These are phyloP conservation scores for Cyaniris semiargus DNA, from an alignment of 2,888 invertebrate species.

Conservation along the genomic window DNA sequence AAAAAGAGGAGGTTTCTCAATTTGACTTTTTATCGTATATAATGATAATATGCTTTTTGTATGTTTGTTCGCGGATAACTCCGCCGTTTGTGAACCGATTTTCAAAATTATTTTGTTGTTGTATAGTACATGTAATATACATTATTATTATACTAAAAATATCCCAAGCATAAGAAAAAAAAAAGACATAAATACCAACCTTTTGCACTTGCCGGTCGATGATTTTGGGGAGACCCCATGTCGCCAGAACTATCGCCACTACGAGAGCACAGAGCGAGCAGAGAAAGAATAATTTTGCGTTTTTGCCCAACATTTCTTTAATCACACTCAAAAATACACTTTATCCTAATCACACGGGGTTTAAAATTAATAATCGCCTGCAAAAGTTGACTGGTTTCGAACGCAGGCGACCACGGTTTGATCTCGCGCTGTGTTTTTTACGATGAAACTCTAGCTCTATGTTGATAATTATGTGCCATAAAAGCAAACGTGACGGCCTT, in stretches of 20 bases:
- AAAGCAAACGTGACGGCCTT: conserved; percentile 24
- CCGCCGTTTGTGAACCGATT: too few species aligned
- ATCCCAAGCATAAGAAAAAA: too few species aligned
- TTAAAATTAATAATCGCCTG: neutral
- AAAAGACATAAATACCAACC: conserved; percentile 53
- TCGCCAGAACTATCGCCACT: conserved; percentile 63
- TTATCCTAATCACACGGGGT: neutral
- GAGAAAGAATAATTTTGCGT: conserved; percentile 57
- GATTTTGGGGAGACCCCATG: conserved; percentile 76
- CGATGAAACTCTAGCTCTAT: neutral
- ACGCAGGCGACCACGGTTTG: conserved; percentile 5
- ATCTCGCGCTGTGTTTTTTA: conserved; percentile 6
- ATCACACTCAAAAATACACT: conserved; percentile 26
- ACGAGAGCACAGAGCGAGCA: conserved; percentile 61
- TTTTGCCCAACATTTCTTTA: conserved; percentile 62
- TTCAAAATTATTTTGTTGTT: too few species aligned
- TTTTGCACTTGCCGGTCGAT: conserved; percentile 68
- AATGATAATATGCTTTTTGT: too few species aligned
- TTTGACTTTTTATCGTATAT: too few species aligned
- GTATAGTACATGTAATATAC: too few species aligned
- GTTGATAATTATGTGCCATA: conserved; percentile 20
- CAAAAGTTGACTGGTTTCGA: neutral
- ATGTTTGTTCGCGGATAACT: too few species aligned
- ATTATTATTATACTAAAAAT: too few species aligned
- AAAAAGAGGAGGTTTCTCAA: too few species aligned